These are phyloP conservation scores for Pseudomugil gertrudae DNA, from an alignment of 2,797 vertebrate genomes.

Conservation along the genomic window DNA sequence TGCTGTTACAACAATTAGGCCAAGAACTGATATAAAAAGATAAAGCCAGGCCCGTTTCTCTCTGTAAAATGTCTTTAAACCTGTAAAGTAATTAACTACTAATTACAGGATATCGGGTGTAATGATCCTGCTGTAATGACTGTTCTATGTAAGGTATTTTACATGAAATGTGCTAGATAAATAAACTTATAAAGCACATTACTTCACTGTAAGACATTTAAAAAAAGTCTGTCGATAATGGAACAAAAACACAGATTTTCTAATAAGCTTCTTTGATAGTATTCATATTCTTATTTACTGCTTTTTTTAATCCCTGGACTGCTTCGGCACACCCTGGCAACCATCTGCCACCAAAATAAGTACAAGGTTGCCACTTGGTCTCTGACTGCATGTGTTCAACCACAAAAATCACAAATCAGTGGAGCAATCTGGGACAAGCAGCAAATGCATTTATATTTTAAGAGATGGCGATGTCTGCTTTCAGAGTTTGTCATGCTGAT, in stretches of 20 bases:
- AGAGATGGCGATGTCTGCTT: slow-evolving; percentile 61
- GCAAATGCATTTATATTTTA: slow-evolving; percentile 54
- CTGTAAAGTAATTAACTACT: no score
- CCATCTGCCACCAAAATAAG: background rate
- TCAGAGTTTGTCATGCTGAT: slow-evolving; percentile 65
- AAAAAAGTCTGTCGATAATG: no score
- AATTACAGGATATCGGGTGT: background rate
- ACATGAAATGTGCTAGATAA: no score
- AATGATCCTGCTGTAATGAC: no score
- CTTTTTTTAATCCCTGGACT: background rate
- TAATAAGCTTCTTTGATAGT: background rate
- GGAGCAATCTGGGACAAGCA: slow-evolving; percentile 18
- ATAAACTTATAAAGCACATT: no score
- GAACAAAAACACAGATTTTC: background rate
- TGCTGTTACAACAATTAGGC: no score
- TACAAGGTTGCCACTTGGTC: background rate
- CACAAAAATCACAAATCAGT: slow-evolving; percentile 54
- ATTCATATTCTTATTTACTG: background rate
- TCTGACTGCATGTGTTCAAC: slow-evolving; percentile 31
- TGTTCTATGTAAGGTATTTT: no score
- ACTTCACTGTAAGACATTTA: no score
- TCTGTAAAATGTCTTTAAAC: no score
- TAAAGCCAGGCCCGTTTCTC: no score
- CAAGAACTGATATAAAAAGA: no score
- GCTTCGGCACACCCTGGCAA: background rate